A percentile compares a stretch with the other conserved stretches of the same genome.
These are phyloP conservation scores for Xyrichtys novacula DNA, from an alignment of 2,797 vertebrate genomes.

Conservation along the genomic window DNA sequence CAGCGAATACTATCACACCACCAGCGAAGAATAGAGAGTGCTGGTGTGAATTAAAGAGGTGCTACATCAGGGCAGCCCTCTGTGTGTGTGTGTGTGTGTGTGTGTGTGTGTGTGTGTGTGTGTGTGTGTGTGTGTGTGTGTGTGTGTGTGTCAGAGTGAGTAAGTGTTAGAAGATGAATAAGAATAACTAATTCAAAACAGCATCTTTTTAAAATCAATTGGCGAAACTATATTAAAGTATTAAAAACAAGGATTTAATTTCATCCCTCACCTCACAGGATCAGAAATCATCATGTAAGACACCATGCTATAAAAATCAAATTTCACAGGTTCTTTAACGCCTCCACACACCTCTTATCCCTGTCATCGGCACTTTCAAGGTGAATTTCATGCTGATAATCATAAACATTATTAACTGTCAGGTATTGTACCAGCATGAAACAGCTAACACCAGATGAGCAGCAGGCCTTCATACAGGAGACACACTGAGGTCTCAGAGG, in stretches of 20 bases:
- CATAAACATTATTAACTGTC: constrained; percentile 53
- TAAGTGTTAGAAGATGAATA: background rate
- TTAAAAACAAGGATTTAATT: background rate
- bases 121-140: constrained; percentile 14
- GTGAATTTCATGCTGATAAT: constrained; percentile 55
- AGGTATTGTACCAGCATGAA: constrained; percentile 46
- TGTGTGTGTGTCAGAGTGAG: background rate
- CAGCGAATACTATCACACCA: constrained; percentile 74
- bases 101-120: constrained; percentile 16
- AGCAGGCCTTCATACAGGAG: constrained; percentile 49
- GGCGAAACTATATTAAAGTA: background rate
- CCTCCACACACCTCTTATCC: constrained; percentile 13
- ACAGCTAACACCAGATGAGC: constrained; percentile 53
- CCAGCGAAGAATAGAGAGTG: constrained; percentile 68
- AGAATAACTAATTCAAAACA: background rate
- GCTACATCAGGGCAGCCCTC: constrained; percentile 49
- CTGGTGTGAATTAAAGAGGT: constrained; percentile 71
- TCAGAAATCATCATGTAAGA: background rate
- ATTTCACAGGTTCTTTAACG: constrained; percentile 6
- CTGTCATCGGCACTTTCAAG: constrained; percentile 26
- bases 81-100: constrained; percentile 29
- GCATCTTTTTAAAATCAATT: background rate
- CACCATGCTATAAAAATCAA: constrained; percentile 17
- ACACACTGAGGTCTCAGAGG: constrained; percentile 38
- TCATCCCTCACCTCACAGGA: background rate